Evolutionary conservation across 2,113 vertebrate species (phyloP).

Genomic region (Salminus brasiliensis): DNA sequence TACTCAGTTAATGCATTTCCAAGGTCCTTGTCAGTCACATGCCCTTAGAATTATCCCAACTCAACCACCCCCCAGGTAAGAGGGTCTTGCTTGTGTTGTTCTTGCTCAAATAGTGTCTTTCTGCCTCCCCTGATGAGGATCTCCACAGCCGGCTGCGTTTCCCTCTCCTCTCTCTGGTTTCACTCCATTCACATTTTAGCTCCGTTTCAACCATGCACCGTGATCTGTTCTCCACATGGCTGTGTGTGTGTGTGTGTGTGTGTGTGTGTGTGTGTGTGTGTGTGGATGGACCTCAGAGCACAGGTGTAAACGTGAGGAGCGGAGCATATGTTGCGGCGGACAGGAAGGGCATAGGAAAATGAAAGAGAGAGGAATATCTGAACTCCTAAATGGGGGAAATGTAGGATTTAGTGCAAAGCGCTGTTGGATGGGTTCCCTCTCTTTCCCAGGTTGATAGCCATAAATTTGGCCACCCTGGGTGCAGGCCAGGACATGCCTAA

Average conservation of each 20-base stretch:
- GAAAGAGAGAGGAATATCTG: not conserved
- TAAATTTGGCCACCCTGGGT: not conserved
- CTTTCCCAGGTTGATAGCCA: not conserved
- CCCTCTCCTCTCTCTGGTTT: constrained; percentile 21
- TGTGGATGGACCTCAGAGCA: not conserved
- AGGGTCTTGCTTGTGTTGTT: constrained; percentile 7
- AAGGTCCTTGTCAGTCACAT: too few relatives aligned
- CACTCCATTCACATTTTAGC: not conserved
- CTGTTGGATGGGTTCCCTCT: not conserved
- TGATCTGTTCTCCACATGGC: constrained; percentile 23
- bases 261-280: not conserved
- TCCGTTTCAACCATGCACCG: not conserved
- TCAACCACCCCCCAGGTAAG: not conserved
- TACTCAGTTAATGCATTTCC: too few relatives aligned
- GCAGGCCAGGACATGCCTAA: not conserved
- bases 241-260: not conserved
- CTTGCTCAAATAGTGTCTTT: not conserved
- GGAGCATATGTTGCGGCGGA: constrained; percentile 31
- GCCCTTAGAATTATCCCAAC: too few relatives aligned
- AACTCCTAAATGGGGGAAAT: not conserved
- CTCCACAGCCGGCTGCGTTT: not conserved
- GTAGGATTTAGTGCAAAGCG: not conserved
- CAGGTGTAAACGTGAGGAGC: constrained; percentile 37
- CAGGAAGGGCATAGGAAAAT: not conserved
- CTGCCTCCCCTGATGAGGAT: not conserved